A percentile compares a stretch with the other conserved stretches of the same genome.
Conservation (phyloP, 1,140 invertebrate species). For the Calosoma granatense region DNA sequence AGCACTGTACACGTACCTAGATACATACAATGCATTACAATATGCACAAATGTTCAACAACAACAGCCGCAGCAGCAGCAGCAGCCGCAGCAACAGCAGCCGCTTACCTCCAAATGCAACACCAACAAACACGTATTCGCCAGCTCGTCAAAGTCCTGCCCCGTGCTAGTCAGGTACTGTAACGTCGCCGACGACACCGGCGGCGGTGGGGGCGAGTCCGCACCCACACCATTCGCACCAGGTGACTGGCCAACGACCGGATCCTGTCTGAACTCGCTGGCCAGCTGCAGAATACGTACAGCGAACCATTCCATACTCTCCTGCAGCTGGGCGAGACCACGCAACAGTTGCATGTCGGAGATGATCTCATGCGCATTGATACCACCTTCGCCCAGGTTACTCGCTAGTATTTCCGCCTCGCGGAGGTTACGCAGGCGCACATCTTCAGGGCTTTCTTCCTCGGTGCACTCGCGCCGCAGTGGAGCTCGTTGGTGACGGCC, state of each 20-base stretch:
- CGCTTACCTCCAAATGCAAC: constrained; percentile 75
- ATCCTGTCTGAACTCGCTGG: constrained; percentile 38
- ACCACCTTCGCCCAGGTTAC: constrained; percentile 74
- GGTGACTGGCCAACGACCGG: constrained; percentile 32
- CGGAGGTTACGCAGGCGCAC: constrained; percentile 69
- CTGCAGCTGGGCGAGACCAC: constrained; percentile 76
- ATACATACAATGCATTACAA: neutral
- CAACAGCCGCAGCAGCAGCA: too few species aligned
- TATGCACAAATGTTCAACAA: constrained; percentile 9
- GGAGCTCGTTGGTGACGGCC: constrained; percentile 22
- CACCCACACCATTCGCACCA: constrained; percentile 22
- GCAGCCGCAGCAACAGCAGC: too few species aligned
- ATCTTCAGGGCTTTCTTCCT: constrained; percentile 65
- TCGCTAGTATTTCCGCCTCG: constrained; percentile 86
- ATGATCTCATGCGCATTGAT: constrained; percentile 79
- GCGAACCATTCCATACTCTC: constrained; percentile 84
- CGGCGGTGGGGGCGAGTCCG: constrained; percentile 20
- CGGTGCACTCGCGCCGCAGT: constrained; percentile 42
- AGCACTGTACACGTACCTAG: constrained; percentile 82
- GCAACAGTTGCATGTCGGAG: constrained; percentile 63
- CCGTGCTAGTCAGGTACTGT: constrained; percentile 49
- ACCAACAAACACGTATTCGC: constrained; percentile 84
- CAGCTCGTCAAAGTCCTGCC: constrained; percentile 76
- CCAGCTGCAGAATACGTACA: constrained; percentile 40
- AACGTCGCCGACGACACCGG: constrained; percentile 33